A percentile compares a stretch with the other conserved stretches of the same genome.
Conservation (phyloP, 2,888 invertebrate genomes). For the Pandemis corylana region DNA sequence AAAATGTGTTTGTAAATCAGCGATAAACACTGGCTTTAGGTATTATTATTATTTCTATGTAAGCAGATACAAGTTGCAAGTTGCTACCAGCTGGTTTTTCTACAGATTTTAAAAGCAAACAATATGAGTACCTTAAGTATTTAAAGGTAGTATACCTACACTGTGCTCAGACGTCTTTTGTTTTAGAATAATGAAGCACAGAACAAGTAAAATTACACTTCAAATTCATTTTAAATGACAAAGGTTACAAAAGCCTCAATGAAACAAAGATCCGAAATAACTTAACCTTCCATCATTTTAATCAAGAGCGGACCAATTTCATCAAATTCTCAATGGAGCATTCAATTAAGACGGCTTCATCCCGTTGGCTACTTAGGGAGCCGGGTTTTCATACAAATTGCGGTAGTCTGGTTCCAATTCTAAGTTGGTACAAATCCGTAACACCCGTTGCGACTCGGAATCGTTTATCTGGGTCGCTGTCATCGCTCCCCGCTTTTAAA, state of each 20-base stretch:
- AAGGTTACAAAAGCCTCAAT: not conserved
- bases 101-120: too few species aligned
- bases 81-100: too few species aligned
- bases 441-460: not conserved
- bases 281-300: constrained; percentile 13
- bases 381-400: constrained; percentile 11
- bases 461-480: constrained; percentile 15
- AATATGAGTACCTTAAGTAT: too few species aligned
- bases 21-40: too few species aligned
- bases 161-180: not conserved
- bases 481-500: not conserved
- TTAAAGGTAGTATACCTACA: not conserved
- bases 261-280: constrained; percentile 8
- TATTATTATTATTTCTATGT: too few species aligned
- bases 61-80: too few species aligned
- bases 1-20: too few species aligned
- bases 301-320: constrained; percentile 24
- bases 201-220: constrained; percentile 4
- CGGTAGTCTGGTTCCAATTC: constrained; percentile 1
- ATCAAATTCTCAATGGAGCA: constrained; percentile 31
- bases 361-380: constrained; percentile 14
- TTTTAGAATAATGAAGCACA: not conserved
- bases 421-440: constrained; percentile 11
- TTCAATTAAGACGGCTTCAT: constrained; percentile 24
- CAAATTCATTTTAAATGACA: not conserved